Base-by-base conservation (phyloP, 35 echinoderm and acorn worm species). In the Amphiura filiformis region DNA sequence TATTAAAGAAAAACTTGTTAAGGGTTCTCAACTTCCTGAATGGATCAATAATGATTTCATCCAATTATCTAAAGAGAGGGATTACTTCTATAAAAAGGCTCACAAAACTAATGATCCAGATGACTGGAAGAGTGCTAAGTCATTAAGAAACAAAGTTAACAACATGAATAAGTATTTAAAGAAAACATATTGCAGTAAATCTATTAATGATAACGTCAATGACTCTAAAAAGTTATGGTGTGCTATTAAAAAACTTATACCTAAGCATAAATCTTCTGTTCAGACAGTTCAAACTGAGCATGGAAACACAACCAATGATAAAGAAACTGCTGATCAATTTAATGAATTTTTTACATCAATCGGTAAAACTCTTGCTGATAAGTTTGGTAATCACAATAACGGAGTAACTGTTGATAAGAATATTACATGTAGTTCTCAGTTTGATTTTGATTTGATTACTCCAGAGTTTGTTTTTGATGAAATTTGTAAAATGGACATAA, bases 41-140 rank as follows among this genome's bases (percentile, higher is more conserved):
- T 70, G 61, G 61, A 70, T 70, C 26, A 70, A 70, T 70, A 30
- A 70, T n/a, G 61, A 70, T 70, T 70, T n/a, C 28, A 52, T 52
- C 26, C 15, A 70, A 70, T 30, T 70, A 30, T n/a, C 26, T 15
- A 70, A 23, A 30, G 44, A 52, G 20, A 70, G 61, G 28, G 61
- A 70, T n/a, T 70, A 70, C 61, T 70, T 2, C 28, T 11, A 70
- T 70, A 70, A 70, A 70, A 70, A 30, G 11, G 26, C 11, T 1
- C 61, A 15, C 28, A 70, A 11, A 70, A 70, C 9, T n/a, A 70
- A 70, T 70, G 61, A 70, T 70, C 61, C 61, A 13, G 28, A 70
- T 70, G 61, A 70, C n/a, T 30, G 15, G 61, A 30, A 70, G 61
- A 70, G 28, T 17, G 11, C 61, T 15, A 70, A 70, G 26, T 23